Percentiles rank a stretch among this genome's conserved stretches.
Conservation (phyloP, 2,888 invertebrate genomes). For the Drosophila sordidula region DNA sequence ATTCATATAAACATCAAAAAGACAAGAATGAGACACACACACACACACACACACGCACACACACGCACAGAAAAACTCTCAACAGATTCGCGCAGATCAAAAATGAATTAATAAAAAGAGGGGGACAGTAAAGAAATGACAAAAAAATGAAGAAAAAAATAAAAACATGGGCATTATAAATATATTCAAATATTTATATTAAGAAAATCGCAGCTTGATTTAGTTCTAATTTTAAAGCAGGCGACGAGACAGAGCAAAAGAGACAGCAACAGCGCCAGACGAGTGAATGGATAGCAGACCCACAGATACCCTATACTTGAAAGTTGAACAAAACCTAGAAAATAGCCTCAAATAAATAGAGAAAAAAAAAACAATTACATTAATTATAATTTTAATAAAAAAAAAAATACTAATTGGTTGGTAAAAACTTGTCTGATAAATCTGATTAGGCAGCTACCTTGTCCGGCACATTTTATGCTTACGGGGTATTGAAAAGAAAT, state of each 20-base stretch:
- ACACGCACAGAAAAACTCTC: constrained; percentile 23
- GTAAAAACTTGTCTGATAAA: not conserved
- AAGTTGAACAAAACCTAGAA: not conserved
- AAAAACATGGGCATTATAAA: constrained; percentile 41
- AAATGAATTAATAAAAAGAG: constrained; percentile 56
- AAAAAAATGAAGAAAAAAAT: constrained; percentile 11
- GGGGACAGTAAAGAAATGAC: not conserved
- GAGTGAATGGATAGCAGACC: not conserved
- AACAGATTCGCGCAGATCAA: constrained; percentile 27
- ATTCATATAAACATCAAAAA: constrained; percentile 72
- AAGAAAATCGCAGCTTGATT: constrained; percentile 61
- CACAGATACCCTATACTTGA: constrained; percentile 31
- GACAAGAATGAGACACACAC: constrained; percentile 28
- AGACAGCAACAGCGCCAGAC: not conserved
- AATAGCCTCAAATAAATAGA: no score
- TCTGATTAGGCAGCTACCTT: not conserved
- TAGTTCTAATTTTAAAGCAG: constrained; percentile 51
- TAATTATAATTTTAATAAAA: not conserved
- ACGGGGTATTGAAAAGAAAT: constrained; percentile 22
- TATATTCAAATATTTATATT: constrained; percentile 60
- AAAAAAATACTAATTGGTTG: no score
- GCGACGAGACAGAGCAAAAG: constrained; percentile 23
- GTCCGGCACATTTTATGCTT: not conserved
- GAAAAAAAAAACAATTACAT: no score
- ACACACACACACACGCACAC: constrained; percentile 19